A percentile compares a stretch with the other conserved stretches of the same genome.
These are phyloP conservation scores for Heliconius himera DNA, from an alignment of 1,140 invertebrate genomes.

Conservation along the genomic window DNA sequence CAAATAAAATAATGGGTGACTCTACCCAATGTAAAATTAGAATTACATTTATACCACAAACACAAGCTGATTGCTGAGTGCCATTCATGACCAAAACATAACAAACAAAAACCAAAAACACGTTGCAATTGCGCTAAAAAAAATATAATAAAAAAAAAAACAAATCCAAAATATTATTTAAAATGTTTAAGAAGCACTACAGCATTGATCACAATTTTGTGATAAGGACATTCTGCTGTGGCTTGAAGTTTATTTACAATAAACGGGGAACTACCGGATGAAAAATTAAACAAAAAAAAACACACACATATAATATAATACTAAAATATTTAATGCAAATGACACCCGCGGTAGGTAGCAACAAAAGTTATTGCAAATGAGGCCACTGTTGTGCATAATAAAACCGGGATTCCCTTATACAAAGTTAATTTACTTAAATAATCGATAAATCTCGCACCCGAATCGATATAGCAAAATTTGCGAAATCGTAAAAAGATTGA, in stretches of 20 bases:
- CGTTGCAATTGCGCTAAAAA: not conserved
- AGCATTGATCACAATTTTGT: not conserved
- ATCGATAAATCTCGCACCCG: conserved; percentile 64
- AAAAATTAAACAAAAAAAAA: not conserved
- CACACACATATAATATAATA: not conserved
- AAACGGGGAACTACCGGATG: not conserved
- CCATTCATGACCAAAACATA: not conserved
- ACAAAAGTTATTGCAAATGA: conserved; percentile 18
- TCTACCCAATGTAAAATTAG: too few species aligned
- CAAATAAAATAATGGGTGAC: too few species aligned
- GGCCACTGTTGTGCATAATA: conserved; percentile 23
- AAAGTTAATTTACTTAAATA: conserved; percentile 55
- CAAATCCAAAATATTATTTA: not conserved
- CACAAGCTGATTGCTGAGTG: too few species aligned
- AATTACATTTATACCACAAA: too few species aligned
- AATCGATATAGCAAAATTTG: conserved; percentile 60
- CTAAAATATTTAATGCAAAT: conserved; percentile 13
- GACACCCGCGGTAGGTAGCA: conserved; percentile 21
- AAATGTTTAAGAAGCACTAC: not conserved
- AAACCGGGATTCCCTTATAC: conserved; percentile 44
- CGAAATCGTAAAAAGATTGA: conserved; percentile 56
- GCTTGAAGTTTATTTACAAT: not conserved
- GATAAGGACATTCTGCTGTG: not conserved
- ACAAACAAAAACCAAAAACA: not conserved
- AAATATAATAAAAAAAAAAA: not conserved